These are phyloP conservation scores for Heliconius hewitsoni DNA, from an alignment of 1,140 invertebrate genomes.

Conservation along the genomic window DNA sequence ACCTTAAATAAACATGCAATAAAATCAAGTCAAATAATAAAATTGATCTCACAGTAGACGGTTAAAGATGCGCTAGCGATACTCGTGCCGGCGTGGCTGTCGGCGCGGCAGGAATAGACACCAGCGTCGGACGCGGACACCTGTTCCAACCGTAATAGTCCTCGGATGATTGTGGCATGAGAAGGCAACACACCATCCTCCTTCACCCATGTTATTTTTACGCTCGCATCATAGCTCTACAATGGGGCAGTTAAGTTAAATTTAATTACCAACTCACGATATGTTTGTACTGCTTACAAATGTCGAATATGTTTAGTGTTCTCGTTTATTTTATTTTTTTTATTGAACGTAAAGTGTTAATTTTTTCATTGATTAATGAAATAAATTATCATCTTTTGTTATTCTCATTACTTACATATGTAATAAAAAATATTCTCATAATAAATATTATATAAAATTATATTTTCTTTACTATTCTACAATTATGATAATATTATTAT, in stretches of 20 bases:
- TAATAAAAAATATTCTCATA: no score
- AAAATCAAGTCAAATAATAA: conserved; percentile 56
- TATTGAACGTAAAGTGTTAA: no score
- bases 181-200: conserved; percentile 82
- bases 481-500: no score
- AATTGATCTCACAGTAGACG: conserved; percentile 74
- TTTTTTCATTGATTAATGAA: no score
- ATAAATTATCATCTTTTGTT: no score
- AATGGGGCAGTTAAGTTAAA: conserved; percentile 29
- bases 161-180: conserved; percentile 88
- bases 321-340: no score
- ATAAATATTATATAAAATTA: no score
- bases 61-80: conserved; percentile 76
- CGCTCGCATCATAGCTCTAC: conserved; percentile 72
- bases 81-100: conserved; percentile 77
- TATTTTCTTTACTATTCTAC: no score
- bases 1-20: conserved; percentile 66
- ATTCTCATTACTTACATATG: no score
- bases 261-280: background rate
- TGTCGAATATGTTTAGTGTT: no score
- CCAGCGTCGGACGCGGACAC: conserved; percentile 76
- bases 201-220: conserved; percentile 77
- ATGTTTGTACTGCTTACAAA: no score
- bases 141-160: conserved; percentile 72
- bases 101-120: conserved; percentile 78